Evolutionary conservation across 2,113 vertebrate species (phyloP).

Genomic region (Synchiropus splendidus): DNA sequence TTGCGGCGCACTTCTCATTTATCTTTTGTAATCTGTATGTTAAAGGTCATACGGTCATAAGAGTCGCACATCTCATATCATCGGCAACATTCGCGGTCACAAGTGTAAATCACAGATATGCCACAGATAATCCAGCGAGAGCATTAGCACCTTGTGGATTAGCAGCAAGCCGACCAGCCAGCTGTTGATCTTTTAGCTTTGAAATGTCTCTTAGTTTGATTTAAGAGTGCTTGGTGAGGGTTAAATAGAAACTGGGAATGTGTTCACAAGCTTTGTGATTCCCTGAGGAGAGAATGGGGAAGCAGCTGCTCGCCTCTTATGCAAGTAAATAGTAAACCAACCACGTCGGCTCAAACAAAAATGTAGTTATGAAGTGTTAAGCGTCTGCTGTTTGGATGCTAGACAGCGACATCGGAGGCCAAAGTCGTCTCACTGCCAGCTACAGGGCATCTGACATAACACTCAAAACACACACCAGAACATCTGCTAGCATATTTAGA

Average conservation of each 20-base stretch:
- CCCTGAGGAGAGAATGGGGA: slow-evolving; percentile 7
- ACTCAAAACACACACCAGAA: background rate
- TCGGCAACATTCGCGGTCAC: slow-evolving; percentile 23
- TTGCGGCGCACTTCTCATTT: slow-evolving; percentile 1
- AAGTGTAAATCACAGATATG: slow-evolving; percentile 4
- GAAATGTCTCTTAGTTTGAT: slow-evolving; percentile 8
- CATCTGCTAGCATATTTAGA: slow-evolving; percentile 7
- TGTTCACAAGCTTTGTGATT: slow-evolving; percentile 11
- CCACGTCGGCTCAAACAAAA: too few relatives aligned
- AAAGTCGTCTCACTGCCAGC: slow-evolving; percentile 22
- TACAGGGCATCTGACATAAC: slow-evolving; percentile 35
- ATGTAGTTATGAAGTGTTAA: too few relatives aligned
- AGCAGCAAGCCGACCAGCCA: slow-evolving; percentile 30
- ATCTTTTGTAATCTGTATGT: slow-evolving; percentile 6
- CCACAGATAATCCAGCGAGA: slow-evolving; percentile 33
- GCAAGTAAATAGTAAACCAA: too few relatives aligned
- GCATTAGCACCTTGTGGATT: slow-evolving; percentile 45
- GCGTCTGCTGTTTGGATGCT: slow-evolving; percentile 3
- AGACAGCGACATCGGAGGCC: slow-evolving; percentile 35
- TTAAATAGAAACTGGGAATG: slow-evolving; percentile 1
- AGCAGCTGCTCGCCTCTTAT: slow-evolving; percentile 32
- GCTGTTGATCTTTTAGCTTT: slow-evolving; percentile 45
- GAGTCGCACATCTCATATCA: slow-evolving; percentile 18
- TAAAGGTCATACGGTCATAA: slow-evolving; percentile 8
- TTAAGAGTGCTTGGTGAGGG: slow-evolving; percentile 28